Evolutionary conservation across 2,888 invertebrate species (phyloP).

Genomic region (Saturnia pavonia): DNA sequence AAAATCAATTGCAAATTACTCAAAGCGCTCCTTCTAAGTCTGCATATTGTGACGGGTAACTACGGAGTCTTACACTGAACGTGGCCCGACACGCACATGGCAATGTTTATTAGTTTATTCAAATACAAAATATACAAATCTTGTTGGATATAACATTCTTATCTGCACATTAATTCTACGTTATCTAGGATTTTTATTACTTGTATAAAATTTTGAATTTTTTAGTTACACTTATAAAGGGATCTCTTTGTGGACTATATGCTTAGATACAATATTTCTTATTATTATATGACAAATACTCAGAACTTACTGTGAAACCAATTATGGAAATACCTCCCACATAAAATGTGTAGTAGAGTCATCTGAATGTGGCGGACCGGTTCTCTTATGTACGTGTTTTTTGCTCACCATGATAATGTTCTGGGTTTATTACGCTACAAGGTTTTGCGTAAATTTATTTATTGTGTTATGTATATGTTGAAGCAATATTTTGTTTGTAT

Average conservation of each 20-base stretch:
- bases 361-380: conserved; percentile 22
- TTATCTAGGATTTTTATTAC: no score
- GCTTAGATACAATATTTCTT: neutral
- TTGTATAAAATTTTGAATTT: no score
- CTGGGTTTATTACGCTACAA: neutral
- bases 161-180: no score
- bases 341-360: neutral
- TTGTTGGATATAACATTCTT: neutral
- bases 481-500: neutral
- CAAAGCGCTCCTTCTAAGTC: no score
- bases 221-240: no score
- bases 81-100: no score
- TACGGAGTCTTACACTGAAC: no score
- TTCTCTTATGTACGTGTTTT: conserved; percentile 16
- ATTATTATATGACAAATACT: neutral
- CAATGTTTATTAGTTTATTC: conserved; percentile 5
- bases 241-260: no score
- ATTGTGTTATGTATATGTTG: neutral
- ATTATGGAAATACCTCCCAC: conserved; percentile 16
- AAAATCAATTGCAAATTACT: no score
- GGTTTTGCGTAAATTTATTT: neutral
- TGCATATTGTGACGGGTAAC: no score
- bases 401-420: neutral
- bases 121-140: neutral
- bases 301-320: neutral